Percentiles rank a stretch among this genome's conserved stretches.
These are phyloP conservation scores for Drosophila neonasuta DNA, from an alignment of 2,888 invertebrate species.

Conservation along the genomic window DNA sequence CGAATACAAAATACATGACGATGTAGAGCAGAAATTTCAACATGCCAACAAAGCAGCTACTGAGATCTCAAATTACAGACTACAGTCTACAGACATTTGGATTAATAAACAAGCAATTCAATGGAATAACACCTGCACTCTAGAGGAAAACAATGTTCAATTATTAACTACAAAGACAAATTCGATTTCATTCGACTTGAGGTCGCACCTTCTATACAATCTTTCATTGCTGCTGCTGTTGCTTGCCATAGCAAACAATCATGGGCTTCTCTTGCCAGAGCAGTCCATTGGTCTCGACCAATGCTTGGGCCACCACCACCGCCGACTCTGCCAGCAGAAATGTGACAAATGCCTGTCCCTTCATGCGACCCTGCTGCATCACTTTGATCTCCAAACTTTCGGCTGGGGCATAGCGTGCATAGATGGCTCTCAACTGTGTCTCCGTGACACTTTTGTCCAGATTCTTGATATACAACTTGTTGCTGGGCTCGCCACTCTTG, in stretches of 20 bases:
- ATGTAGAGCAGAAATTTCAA: not conserved
- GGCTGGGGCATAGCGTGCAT: conserved; percentile 85
- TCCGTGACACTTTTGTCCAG: conserved; percentile 90
- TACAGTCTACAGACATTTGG: conserved; percentile 6
- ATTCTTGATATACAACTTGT: conserved; percentile 96
- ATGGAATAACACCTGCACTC: not conserved
- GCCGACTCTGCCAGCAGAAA: conserved; percentile 55
- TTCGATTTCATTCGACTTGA: conserved; percentile 9
- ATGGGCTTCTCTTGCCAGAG: conserved; percentile 93
- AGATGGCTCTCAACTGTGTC: conserved; percentile 89
- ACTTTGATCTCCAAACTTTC: conserved; percentile 87
- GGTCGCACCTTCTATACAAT: conserved; percentile 1
- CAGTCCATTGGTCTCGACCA: conserved; percentile 93
- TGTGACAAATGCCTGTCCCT: conserved; percentile 96
- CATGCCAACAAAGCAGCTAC: conserved; percentile 30
- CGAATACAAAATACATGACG: conserved; percentile 10
- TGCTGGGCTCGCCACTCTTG: conserved; percentile 89
- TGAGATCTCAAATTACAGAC: conserved; percentile 27
- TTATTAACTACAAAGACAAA: not conserved
- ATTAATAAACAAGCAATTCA: conserved; percentile 6
- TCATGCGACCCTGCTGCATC: conserved; percentile 98
- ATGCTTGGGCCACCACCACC: conserved; percentile 87
- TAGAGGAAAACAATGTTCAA: not conserved
- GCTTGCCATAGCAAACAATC: conserved; percentile 92
- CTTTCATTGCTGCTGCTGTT: conserved; percentile 47